These are phyloP conservation scores for Glaucopsyche alexis DNA, from an alignment of 2,888 invertebrate genomes.

Conservation along the genomic window DNA sequence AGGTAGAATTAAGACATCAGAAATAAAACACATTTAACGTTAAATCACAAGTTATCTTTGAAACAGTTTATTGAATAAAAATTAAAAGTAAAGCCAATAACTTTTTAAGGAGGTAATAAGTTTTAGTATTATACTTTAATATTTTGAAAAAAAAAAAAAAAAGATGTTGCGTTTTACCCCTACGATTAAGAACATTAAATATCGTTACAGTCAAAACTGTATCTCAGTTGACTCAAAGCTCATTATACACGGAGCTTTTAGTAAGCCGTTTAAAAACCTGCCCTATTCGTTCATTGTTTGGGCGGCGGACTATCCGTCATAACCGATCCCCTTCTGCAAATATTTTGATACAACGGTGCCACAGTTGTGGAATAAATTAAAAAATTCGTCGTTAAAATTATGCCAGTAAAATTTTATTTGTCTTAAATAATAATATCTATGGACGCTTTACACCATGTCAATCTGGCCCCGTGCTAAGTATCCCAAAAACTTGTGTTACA, in stretches of 20 bases:
- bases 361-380: conserved; percentile 23
- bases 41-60: too few relatives aligned
- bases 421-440: too few relatives aligned
- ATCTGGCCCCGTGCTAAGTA: too few relatives aligned
- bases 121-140: not conserved
- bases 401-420: not conserved
- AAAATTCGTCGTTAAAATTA: not conserved
- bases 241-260: conserved; percentile 49
- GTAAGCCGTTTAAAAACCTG: conserved; percentile 67
- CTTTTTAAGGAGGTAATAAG: too few relatives aligned
- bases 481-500: too few relatives aligned
- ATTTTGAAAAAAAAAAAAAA: not conserved
- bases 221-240: conserved; percentile 19
- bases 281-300: conserved; percentile 56
- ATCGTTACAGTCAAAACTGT: conserved; percentile 7
- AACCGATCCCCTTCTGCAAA: conserved; percentile 70
- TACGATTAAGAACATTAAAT: not conserved
- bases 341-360: conserved; percentile 67
- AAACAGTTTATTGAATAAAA: too few relatives aligned
- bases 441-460: too few relatives aligned
- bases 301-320: conserved; percentile 60
- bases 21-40: not conserved
- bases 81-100: too few relatives aligned
- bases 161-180: not conserved
- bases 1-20: not conserved